phyloP scores from a whole-genome alignment of 1,140 invertebrate genomes.

The Drosophila chauvacae region DNA sequence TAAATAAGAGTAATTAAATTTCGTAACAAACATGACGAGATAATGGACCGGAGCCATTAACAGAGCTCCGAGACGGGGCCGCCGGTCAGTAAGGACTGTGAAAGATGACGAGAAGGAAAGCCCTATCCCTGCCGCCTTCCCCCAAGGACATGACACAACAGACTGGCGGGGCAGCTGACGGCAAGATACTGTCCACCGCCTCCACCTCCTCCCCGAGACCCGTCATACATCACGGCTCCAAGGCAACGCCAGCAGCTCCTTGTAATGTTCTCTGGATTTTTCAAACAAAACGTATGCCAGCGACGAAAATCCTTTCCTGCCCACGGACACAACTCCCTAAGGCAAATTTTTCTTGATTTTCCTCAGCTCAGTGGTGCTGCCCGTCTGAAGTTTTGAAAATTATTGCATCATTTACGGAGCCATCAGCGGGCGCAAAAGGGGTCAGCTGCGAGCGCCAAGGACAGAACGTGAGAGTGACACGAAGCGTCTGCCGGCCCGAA shows the following conservation, averaged over 20 bases:
- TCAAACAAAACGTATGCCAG: constrained; percentile 49
- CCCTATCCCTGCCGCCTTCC: neutral
- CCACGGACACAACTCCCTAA: constrained; percentile 49
- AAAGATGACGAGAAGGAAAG: constrained; percentile 71
- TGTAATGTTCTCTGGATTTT: constrained; percentile 57
- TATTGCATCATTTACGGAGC: constrained; percentile 61
- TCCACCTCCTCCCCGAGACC: constrained; percentile 8
- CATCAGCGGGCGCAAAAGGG: constrained; percentile 22
- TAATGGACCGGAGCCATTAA: constrained; percentile 84
- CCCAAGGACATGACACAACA: constrained; percentile 1
- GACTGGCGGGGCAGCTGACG: constrained; percentile 29
- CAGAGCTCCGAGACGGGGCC: constrained; percentile 48
- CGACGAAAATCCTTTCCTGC: constrained; percentile 53
- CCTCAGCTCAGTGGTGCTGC: constrained; percentile 17
- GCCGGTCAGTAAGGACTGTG: constrained; percentile 52
- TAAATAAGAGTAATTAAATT: constrained; percentile 85
- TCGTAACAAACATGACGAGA: constrained; percentile 84
- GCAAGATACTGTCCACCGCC: constrained; percentile 4
- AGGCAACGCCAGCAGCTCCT: constrained; percentile 28
- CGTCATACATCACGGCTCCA: constrained; percentile 46
- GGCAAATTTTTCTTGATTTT: constrained; percentile 68
- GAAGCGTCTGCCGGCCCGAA: constrained; percentile 28
- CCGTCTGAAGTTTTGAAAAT: constrained; percentile 61
- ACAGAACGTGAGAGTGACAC: constrained; percentile 40
- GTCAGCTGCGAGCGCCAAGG: constrained; percentile 19